Percentiles rank a stretch among this genome's conserved stretches.
Evolutionary conservation across 2,888 invertebrate species (phyloP).

Genomic region (Drosophila percnosoma): DNA sequence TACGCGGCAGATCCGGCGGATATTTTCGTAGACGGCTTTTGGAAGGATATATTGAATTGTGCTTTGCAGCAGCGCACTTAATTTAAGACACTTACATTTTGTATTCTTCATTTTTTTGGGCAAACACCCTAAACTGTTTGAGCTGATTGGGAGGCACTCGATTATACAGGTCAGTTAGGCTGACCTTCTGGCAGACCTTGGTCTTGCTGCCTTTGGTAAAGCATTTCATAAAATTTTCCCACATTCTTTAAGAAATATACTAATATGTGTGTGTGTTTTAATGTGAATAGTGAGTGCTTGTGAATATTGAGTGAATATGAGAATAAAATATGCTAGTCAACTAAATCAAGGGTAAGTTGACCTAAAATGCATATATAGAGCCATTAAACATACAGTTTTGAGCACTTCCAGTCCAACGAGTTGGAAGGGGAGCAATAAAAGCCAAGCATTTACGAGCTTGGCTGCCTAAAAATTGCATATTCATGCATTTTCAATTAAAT

Average conservation of each 20-base stretch:
- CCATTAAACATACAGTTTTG: conserved; percentile 41
- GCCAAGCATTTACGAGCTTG: conserved; percentile 44
- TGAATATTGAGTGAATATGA: not conserved
- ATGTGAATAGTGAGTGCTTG: conserved; percentile 15
- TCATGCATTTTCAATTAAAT: conserved; percentile 80
- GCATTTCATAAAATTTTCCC: conserved; percentile 60
- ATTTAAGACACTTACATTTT: conserved; percentile 50
- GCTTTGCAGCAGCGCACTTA: not conserved
- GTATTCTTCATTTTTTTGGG: conserved; percentile 59
- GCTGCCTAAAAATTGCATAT: conserved; percentile 73
- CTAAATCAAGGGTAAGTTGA: conserved; percentile 40
- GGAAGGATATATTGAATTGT: not conserved
- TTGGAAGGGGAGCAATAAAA: conserved; percentile 28
- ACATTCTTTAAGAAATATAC: conserved; percentile 46
- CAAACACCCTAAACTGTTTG: conserved; percentile 62
- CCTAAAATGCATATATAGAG: not conserved
- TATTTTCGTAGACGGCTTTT: conserved; percentile 67
- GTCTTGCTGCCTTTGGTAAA: conserved; percentile 25
- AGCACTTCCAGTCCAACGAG: conserved; percentile 31
- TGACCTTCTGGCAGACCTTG: conserved; percentile 29
- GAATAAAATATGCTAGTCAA: conserved; percentile 14
- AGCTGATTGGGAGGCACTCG: conserved; percentile 76
- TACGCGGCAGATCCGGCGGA: conserved; percentile 90
- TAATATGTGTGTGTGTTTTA: conserved; percentile 35
- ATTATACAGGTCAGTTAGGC: conserved; percentile 57